Evolutionary conservation across 1,140 invertebrate species (phyloP).

Genomic region (Paramacrobiotus metropolitanus): DNA sequence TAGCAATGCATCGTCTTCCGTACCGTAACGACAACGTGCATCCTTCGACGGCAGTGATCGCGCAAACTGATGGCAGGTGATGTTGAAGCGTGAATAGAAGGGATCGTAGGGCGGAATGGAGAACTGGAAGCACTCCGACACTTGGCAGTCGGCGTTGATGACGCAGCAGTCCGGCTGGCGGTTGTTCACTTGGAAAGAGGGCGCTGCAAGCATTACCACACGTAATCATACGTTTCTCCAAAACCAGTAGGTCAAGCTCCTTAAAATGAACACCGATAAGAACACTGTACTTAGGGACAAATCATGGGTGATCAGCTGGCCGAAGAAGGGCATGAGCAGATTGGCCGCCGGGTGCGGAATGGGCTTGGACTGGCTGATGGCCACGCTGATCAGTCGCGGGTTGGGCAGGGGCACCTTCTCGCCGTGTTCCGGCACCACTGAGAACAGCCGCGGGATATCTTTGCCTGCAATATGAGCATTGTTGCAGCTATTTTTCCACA

Average conservation of each 20-base stretch:
- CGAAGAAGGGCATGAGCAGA: not conserved
- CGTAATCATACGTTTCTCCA: not conserved
- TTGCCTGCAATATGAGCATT: not conserved
- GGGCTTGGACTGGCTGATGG: not conserved
- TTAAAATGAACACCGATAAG: no score
- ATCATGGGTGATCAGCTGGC: not conserved
- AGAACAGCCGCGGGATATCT: not conserved
- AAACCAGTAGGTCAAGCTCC: no score
- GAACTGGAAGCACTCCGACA: constrained; percentile 1
- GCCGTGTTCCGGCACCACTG: not conserved
- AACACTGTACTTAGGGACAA: not conserved
- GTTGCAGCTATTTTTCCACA: no score
- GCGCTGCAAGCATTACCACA: not conserved
- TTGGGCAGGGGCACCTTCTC: not conserved
- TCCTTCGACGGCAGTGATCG: constrained; percentile 2
- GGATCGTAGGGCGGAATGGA: constrained; percentile 3
- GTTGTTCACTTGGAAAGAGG: not conserved
- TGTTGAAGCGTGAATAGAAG: constrained; percentile 3
- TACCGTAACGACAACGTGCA: constrained; percentile 3
- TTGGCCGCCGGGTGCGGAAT: not conserved
- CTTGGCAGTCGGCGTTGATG: constrained; percentile 2
- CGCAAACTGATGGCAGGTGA: constrained; percentile 5
- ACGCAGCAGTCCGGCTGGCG: constrained; percentile 1
- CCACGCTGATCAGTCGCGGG: not conserved
- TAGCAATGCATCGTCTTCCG: no score